Evolutionary conservation across 2,113 vertebrate species (phyloP).

Genomic region (Vimba vimba): DNA sequence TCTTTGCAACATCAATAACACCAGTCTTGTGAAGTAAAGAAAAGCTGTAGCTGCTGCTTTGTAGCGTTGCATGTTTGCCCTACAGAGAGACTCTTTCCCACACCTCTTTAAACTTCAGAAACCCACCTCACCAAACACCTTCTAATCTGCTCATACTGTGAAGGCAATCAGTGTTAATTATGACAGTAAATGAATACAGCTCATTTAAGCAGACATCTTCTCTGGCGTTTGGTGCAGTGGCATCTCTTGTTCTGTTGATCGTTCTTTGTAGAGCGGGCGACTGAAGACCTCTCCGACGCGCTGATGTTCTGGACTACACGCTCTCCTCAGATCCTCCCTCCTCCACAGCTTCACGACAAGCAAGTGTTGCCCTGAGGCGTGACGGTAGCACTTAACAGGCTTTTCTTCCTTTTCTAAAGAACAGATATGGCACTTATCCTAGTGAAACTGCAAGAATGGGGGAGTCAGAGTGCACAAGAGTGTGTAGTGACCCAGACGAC

Average conservation of each 20-base stretch:
- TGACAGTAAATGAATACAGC: background rate
- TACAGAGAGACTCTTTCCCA: slow-evolving; percentile 4
- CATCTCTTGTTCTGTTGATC: background rate
- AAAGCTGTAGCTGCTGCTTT: background rate
- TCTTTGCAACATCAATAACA: background rate
- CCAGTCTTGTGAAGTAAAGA: background rate
- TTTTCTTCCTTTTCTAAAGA: slow-evolving; percentile 32
- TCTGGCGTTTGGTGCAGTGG: background rate
- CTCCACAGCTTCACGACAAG: slow-evolving; percentile 29
- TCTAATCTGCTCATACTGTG: background rate
- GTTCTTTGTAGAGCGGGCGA: slow-evolving; percentile 2
- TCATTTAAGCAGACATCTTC: background rate
- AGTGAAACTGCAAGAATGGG: slow-evolving; percentile 6
- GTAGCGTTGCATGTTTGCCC: background rate
- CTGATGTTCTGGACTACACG: slow-evolving; percentile 21
- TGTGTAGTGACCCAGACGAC: slow-evolving; percentile 28
- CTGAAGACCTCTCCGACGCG: slow-evolving; percentile 10
- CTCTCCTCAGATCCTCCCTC: slow-evolving; percentile 15
- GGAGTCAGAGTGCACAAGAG: slow-evolving; percentile 7
- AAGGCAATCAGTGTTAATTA: background rate
- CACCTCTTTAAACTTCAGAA: slow-evolving; percentile 11
- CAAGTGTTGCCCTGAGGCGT: slow-evolving; percentile 25
- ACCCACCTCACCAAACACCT: background rate
- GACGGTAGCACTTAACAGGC: slow-evolving; percentile 41
- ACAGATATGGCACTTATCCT: slow-evolving; percentile 47